These are phyloP conservation scores for Arenicola marina DNA, from an alignment of 2,888 invertebrate species.

Conservation along the genomic window DNA sequence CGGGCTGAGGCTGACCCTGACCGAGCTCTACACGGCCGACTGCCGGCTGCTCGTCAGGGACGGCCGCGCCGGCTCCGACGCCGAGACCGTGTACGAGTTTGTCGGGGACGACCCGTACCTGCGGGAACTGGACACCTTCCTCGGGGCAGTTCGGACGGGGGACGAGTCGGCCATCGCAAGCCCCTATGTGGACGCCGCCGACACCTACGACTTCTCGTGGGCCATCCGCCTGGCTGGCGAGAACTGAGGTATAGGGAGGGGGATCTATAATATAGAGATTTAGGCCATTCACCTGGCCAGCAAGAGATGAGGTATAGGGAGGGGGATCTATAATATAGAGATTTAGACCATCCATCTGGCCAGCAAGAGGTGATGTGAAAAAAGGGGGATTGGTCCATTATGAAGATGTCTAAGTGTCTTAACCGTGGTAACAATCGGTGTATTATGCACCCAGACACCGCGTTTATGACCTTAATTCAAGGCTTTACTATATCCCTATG, in stretches of 20 bases:
- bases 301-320: too few relatives aligned
- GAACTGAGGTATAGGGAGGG: not conserved
- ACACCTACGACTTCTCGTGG: conserved; percentile 20
- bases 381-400: too few relatives aligned
- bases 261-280: too few relatives aligned
- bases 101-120: conserved; percentile 18
- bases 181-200: conserved; percentile 20
- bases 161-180: conserved; percentile 3
- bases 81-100: conserved; percentile 11
- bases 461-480: too few relatives aligned
- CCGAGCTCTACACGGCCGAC: conserved; percentile 15
- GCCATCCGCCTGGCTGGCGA: conserved; percentile 14
- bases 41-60: conserved; percentile 16
- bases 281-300: too few relatives aligned
- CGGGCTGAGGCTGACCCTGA: conserved; percentile 15
- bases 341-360: too few relatives aligned
- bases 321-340: too few relatives aligned
- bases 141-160: conserved; percentile 13
- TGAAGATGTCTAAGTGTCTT: too few relatives aligned
- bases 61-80: not conserved
- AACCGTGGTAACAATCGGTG: too few relatives aligned
- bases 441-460: too few relatives aligned
- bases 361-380: too few relatives aligned
- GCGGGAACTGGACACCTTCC: conserved; percentile 10
- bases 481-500: too few relatives aligned